Percentiles rank a stretch among this genome's conserved stretches.
Conservation (phyloP, 2,888 invertebrate species). For the Platycnemis pennipes region DNA sequence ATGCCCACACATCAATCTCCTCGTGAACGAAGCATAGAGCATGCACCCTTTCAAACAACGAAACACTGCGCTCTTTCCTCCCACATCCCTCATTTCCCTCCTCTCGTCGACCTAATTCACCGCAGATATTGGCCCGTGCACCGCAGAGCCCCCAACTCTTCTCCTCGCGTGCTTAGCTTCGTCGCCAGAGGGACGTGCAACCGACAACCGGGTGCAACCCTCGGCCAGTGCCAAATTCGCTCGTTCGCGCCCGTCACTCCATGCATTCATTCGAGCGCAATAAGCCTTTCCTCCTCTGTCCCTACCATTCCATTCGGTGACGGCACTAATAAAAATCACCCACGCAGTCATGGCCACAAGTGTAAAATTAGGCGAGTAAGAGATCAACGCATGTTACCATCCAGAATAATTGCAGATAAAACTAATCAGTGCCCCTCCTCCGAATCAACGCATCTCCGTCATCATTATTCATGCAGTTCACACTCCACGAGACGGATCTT, state of each 20-base stretch:
- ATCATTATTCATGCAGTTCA: not conserved
- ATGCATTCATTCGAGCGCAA: not conserved
- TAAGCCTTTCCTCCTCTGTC: constrained; percentile 9
- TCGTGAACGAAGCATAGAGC: no score
- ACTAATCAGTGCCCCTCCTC: not conserved
- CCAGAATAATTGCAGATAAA: not conserved
- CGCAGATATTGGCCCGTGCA: not conserved
- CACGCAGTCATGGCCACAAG: not conserved
- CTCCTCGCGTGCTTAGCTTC: no score
- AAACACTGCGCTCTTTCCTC: no score
- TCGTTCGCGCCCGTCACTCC: constrained; percentile 25
- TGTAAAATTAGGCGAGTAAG: not conserved
- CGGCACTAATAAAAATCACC: not conserved
- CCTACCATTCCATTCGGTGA: not conserved
- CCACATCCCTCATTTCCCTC: not conserved
- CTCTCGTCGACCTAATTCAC: not conserved
- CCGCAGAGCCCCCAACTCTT: not conserved
- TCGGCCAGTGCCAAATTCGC: constrained; percentile 48
- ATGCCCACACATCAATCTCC: no score
- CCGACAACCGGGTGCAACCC: constrained; percentile 6
- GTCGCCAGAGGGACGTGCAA: not conserved
- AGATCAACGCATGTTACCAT: not conserved
- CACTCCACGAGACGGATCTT: not conserved
- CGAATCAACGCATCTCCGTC: not conserved
- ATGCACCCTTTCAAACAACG: no score